Evolutionary conservation across 30 jellyfish, hydroid and myxozoan genomes (phyloP).

Genomic region (Rhopilema esculentum): DNA sequence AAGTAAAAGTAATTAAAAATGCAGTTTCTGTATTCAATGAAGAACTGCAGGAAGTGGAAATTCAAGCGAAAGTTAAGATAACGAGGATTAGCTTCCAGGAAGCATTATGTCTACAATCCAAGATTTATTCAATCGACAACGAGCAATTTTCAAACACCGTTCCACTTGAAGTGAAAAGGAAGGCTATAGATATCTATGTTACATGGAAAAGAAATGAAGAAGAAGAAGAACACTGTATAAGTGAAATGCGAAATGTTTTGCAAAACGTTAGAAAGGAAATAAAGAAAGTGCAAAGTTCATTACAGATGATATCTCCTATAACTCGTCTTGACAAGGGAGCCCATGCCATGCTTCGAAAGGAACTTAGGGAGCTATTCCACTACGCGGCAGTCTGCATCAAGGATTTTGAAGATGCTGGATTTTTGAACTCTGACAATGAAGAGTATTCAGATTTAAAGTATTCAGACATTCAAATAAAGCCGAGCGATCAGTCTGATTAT

Average conservation of each 20-base stretch:
- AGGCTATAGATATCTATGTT: constrained; percentile 7
- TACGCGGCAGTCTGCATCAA: constrained; percentile 23
- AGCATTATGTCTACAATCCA: constrained; percentile 15
- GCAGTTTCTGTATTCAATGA: constrained; percentile 21
- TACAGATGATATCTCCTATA: constrained; percentile 19
- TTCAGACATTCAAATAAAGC: constrained; percentile 9
- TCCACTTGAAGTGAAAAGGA: constrained; percentile 16
- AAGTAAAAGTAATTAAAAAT: constrained; percentile 9
- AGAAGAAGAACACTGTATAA: constrained; percentile 10
- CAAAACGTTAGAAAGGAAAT: constrained; percentile 14
- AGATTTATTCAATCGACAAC: constrained; percentile 18
- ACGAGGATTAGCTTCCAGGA: constrained; percentile 16
- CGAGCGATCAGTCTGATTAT: constrained; percentile 19
- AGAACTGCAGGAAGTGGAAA: constrained; percentile 14
- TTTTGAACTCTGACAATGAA: constrained; percentile 7
- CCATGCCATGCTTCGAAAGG: constrained; percentile 21
- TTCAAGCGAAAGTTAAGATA: constrained; percentile 13
- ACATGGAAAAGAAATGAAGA: constrained; percentile 11
- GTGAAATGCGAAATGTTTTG: constrained; percentile 19
- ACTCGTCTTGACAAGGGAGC: constrained; percentile 17
- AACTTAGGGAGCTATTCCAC: constrained; percentile 20
- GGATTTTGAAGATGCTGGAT: constrained; percentile 25
- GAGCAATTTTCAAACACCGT: constrained; percentile 19
- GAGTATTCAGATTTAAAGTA: constrained; percentile 13
- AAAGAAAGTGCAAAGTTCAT: constrained; percentile 10